Conservation (phyloP, 2,113 vertebrate species). For the Spheniscus mendiculus region DNA sequence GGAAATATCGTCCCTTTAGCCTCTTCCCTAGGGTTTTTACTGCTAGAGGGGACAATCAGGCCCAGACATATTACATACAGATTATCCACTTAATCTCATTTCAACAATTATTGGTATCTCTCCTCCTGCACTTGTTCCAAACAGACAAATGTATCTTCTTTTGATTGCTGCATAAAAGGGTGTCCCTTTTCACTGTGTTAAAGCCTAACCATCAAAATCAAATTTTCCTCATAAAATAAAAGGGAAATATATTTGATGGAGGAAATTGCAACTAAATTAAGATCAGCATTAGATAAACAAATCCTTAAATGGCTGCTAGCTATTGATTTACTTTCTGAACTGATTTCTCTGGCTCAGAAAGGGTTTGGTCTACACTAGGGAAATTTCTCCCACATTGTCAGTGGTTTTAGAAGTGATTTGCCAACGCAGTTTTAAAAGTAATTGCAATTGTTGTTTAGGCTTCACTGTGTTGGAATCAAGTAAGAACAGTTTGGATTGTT, state of each 20-base stretch:
- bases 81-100: slow-evolving; percentile 52
- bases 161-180: not conserved
- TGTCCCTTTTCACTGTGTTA: not conserved
- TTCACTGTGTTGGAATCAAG: not conserved
- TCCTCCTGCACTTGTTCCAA: not conserved
- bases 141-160: not conserved
- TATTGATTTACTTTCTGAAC: slow-evolving; percentile 40
- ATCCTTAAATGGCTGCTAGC: not conserved
- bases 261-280: slow-evolving; percentile 25
- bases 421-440: not conserved
- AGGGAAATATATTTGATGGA: not conserved
- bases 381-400: not conserved
- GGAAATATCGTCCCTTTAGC: not conserved
- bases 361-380: not conserved
- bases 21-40: not conserved
- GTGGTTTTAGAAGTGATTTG: not conserved
- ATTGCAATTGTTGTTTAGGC: not conserved
- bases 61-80: not conserved
- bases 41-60: not conserved
- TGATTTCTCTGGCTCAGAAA: slow-evolving; percentile 15
- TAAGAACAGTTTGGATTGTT: not conserved
- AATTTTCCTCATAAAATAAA: slow-evolving; percentile 26
- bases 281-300: not conserved
- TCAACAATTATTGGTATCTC: not conserved
- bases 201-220: not conserved